Conservation (phyloP, 2,113 vertebrate species). For the Polypterus senegalus region DNA sequence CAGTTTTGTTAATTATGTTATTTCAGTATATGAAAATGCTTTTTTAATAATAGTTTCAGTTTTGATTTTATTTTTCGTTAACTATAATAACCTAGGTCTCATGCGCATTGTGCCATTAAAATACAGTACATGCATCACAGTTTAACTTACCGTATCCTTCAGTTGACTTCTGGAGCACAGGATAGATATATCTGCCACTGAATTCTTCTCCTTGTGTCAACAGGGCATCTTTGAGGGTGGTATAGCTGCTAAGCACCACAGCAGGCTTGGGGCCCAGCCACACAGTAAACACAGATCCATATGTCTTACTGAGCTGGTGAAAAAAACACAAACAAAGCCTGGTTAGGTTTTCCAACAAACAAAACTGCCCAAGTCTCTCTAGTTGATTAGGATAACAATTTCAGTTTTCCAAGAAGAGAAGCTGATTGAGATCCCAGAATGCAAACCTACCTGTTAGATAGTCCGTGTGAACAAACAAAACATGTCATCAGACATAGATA, state of each 20-base stretch:
- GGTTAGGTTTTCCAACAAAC: too few relatives aligned
- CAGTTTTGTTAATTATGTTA: neutral
- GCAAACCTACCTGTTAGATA: too few relatives aligned
- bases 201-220: constrained; percentile 29
- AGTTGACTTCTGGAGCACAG: constrained; percentile 14
- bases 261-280: constrained; percentile 27
- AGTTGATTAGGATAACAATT: too few relatives aligned
- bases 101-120: neutral
- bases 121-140: neutral
- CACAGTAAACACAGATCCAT: constrained; percentile 28
- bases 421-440: too few relatives aligned
- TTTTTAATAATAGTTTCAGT: too few relatives aligned
- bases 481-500: too few relatives aligned
- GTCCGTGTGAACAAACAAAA: too few relatives aligned
- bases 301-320: constrained; percentile 22
- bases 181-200: constrained; percentile 22
- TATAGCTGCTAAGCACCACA: constrained; percentile 28
- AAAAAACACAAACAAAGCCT: neutral
- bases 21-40: neutral
- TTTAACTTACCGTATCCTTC: constrained; percentile 24
- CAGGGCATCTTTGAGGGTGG: constrained; percentile 25
- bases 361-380: too few relatives aligned
- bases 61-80: neutral
- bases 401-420: too few relatives aligned
- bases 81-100: neutral